Evolutionary conservation across 1,140 invertebrate species (phyloP).

Genomic region (Caenorhabditis briggsae): DNA sequence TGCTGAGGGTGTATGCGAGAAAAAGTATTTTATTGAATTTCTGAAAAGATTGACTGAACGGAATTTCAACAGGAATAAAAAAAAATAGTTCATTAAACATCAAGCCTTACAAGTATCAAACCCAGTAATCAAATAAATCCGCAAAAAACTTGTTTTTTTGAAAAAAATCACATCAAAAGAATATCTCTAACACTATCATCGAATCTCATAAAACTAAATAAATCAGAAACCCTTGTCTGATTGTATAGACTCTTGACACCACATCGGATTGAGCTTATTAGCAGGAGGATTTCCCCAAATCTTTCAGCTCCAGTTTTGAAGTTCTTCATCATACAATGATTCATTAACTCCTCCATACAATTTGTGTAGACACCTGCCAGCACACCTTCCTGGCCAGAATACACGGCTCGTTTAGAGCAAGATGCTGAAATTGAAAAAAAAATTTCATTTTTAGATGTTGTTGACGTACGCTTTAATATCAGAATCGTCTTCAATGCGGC

Average conservation of each 20-base stretch:
- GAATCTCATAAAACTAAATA: slow-evolving; percentile 57
- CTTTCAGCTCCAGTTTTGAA: background rate
- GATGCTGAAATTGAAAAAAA: slow-evolving; percentile 4
- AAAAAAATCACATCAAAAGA: background rate
- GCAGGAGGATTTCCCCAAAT: slow-evolving; percentile 29
- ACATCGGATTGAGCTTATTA: slow-evolving; percentile 39
- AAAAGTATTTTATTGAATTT: too few relatives aligned
- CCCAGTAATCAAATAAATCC: too few relatives aligned
- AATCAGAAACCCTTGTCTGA: slow-evolving; percentile 55
- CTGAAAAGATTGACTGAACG: too few relatives aligned
- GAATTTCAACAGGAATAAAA: too few relatives aligned
- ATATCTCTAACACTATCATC: slow-evolving; percentile 5
- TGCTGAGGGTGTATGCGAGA: too few relatives aligned
- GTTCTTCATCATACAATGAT: background rate
- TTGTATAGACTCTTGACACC: slow-evolving; percentile 29
- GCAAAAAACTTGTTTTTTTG: too few relatives aligned
- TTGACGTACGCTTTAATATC: slow-evolving; percentile 35
- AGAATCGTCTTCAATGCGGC: slow-evolving; percentile 47
- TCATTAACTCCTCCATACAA: background rate
- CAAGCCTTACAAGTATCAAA: too few relatives aligned
- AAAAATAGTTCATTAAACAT: too few relatives aligned
- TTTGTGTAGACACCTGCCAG: background rate
- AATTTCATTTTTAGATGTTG: background rate
- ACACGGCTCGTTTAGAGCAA: slow-evolving; percentile 17
- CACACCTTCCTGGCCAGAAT: slow-evolving; percentile 7